Evolutionary conservation across 2,797 vertebrate species (phyloP), one percentile per base, ranked within the genome.

Genomic region (Xenopus petersii): DNA sequence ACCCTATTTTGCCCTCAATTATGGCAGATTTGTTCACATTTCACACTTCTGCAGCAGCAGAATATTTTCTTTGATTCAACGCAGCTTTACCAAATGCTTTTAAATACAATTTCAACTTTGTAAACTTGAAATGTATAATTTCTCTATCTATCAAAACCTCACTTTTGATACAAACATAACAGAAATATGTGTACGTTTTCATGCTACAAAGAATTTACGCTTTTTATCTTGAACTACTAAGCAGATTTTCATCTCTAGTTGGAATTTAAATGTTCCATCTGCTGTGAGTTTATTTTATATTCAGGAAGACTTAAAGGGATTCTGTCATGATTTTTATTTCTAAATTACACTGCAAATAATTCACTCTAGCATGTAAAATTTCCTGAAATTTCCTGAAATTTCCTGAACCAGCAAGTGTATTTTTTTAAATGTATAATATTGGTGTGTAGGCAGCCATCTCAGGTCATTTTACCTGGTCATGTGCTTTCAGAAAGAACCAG

Each of bases 1-100:
- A 58, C 71, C 66, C 71, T 64, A 70, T 74, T 70, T 61, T 79
- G 76, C 76, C 76, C 76, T 74, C 71, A 79, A 79, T 79, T 79
- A 79, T 70, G 46, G 66, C 66, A 79, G 71, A 79, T 79, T 79
- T 79, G 76, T 74, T 79, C 76, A 79, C 67, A 79, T 74, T 79
- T 79, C 71, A 74, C 71, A 79, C 51, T 73, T 73, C 75, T 79
- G 46, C 74, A 51, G 61, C 24, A 68, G 70, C 36, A 73, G 42
- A 64, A 78, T 58, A 55, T 69, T 68, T n/a, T 54, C 76, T 79
- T 79, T 79, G 71, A 70, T 79, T 74, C 58, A 42, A 61, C 17
- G 60, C 9, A 33, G 51, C 73, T 21, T 73, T 54, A 46, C 68
- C 61, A 74, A 60, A 60, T 67, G 36, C 70, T 64, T 73, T 78